Base-by-base conservation (phyloP, 2,797 vertebrate species). In the Pseudochirops cupreus region DNA sequence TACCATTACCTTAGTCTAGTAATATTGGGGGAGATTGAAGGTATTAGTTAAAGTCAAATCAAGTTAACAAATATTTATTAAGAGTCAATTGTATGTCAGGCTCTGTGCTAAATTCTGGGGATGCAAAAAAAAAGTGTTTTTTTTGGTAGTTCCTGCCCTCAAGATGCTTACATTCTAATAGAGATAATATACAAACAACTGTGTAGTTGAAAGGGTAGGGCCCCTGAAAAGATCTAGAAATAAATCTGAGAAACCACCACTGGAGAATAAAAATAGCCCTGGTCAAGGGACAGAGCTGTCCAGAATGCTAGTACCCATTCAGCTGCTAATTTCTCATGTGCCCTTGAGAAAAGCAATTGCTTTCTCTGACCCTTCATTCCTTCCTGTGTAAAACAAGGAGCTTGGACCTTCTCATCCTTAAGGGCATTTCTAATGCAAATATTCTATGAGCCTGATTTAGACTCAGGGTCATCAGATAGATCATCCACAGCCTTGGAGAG, bases 351-450 rank as follows among this genome's bases (percentile, higher is more conserved):
- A 9, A 52, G 62, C 62, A 58, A 29, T 56, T 52, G 26, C 52
- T 52, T 56, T 56, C 62, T 92, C 90, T 91, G 67, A 82, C 57
- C 39, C 39, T 92, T 95, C 21, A 13, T 1, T 74, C 54, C 13
- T 62, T 94, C 74, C 46, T 56, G 91, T 91, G 56, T 87, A 82
- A 62, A 57, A 56, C 93, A 56, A 91, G 91, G 59, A 13, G 46
- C 3, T 54, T 82, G 18, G 55, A 53, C 1, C 58, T 90, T 90
- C 56, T 62, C 29, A 59, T n/a, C 29, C 39, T 3, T 33, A 52
- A 54, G 52, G 39, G 33, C 31, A 16, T 67, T 67, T 39, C 67
- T 39, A 74, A 82, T 46, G 74, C 74, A 87, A 87, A 46, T 87
- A 50, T 50, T 46, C 3, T 4, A 26, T 26, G 74, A 87, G 21